A percentile compares a stretch with the other conserved stretches of the same genome.
These are phyloP conservation scores for Synanthedon tipuliformis DNA, from an alignment of 2,888 invertebrate species.

Conservation along the genomic window DNA sequence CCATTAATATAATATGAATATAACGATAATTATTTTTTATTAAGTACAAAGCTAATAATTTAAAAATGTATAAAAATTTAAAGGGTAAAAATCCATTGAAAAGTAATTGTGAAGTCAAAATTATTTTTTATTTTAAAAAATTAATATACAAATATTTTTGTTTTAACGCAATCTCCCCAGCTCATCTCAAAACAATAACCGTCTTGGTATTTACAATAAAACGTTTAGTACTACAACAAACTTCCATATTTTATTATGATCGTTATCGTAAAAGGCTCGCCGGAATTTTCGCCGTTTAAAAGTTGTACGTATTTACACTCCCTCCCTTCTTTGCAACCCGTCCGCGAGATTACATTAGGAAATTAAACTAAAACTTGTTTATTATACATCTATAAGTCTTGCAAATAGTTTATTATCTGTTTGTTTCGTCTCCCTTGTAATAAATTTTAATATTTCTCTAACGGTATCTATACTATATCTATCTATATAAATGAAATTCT, in stretches of 20 bases:
- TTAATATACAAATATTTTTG: slow-evolving; percentile 6
- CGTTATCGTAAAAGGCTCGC: slow-evolving; percentile 60
- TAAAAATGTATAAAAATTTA: too few relatives aligned
- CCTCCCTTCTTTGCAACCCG: slow-evolving; percentile 31
- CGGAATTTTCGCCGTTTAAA: slow-evolving; percentile 50
- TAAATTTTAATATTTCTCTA: not conserved
- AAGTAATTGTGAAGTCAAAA: not conserved
- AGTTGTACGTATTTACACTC: slow-evolving; percentile 26
- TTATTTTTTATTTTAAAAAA: not conserved
- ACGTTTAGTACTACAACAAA: slow-evolving; percentile 65
- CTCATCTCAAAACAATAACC: slow-evolving; percentile 32
- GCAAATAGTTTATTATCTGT: slow-evolving; percentile 1
- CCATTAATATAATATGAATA: too few relatives aligned
- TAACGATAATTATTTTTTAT: too few relatives aligned
- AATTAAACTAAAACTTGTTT: slow-evolving; percentile 43
- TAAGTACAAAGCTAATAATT: too few relatives aligned
- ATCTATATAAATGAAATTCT: too few relatives aligned
- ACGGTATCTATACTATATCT: too few relatives aligned
- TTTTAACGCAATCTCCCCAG: slow-evolving; percentile 4
- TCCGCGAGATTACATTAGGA: slow-evolving; percentile 53
- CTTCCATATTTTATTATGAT: slow-evolving; percentile 69
- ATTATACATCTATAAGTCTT: slow-evolving; percentile 8
- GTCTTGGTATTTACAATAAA: slow-evolving; percentile 58
- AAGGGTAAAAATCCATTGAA: too few relatives aligned
- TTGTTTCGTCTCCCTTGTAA: not conserved